Base-by-base conservation (phyloP, 2,113 vertebrate genomes). In the Stigmatopora argus region DNA sequence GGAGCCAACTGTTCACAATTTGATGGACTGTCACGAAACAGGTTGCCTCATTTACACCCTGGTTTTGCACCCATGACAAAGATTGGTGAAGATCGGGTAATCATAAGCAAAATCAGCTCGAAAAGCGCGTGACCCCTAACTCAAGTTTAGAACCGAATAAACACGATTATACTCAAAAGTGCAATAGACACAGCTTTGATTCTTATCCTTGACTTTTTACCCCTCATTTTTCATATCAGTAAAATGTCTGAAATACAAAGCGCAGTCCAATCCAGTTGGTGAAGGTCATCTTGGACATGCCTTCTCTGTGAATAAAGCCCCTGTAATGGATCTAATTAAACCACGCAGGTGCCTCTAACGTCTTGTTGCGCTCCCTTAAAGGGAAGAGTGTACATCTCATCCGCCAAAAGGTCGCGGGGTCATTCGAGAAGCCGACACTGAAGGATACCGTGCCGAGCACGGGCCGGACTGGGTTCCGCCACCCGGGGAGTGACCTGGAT, bases 401-500 rank as follows among this genome's bases (percentile, higher is more conserved):
- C 70, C 76, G 83, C 73, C 77, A 67, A 44, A 71, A 35, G 23
- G 35, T 38, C 62, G 23, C 31, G 59, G 71, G 77, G 66, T 85
- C 60, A 74, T 61, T 70, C 73, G 71, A 73, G 75, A 71, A 71
- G 55, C 63, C 66, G 67, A 62, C 70, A 58, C 59, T 84, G 72
- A 77, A 83, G 81, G 78, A 79, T 63, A 74, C 26, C 1, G 64
- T 56, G 68, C 64, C 73, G 72, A 62, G 65, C 62, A 60, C 70
- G 26, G 45, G 67, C 73, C 71, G 53, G 44, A 35, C 49, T 10
- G 15, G 62, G 65, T 63, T 72, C 56, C 51, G 81, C 56, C 83
- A 71, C 73, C 34, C 55, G 79, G 62, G 81, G 69, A 31, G 15
- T 77, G 84, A 77, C 81, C 84, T 85, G 82, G 77, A 81, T 85